phyloP scores from a whole-genome alignment of 2,797 vertebrate species.

The Sternotherus odoratus region DNA sequence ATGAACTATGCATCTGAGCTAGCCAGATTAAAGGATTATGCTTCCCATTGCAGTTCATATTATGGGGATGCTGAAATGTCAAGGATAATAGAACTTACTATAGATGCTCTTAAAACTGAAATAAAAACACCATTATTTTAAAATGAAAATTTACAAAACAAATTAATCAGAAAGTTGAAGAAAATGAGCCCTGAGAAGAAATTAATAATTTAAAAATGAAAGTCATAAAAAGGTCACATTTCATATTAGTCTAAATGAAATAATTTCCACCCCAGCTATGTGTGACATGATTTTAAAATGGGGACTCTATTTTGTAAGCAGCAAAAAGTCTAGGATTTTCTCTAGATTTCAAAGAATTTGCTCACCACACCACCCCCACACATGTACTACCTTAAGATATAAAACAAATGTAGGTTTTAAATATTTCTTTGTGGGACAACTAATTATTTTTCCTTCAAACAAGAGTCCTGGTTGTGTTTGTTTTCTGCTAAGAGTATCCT shows the following conservation, averaged over 20 bases:
- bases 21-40: constrained; percentile 66
- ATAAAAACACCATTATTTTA: constrained; percentile 20
- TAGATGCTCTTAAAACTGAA: constrained; percentile 46
- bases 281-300: not conserved
- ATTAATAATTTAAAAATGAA: constrained; percentile 14
- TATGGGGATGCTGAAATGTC: constrained; percentile 58
- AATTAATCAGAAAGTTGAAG: constrained; percentile 39
- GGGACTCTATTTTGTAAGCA: constrained; percentile 9
- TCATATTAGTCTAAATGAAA: constrained; percentile 4
- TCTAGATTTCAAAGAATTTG: constrained; percentile 2
- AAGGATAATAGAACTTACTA: constrained; percentile 60
- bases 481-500: not conserved
- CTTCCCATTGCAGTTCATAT: constrained; percentile 43
- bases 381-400: not conserved
- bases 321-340: not conserved
- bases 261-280: not conserved
- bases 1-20: constrained; percentile 48
- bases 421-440: not conserved
- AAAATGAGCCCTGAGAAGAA: constrained; percentile 47
- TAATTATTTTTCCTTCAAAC: not conserved
- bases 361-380: not conserved
- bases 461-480: not conserved
- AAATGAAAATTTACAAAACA: constrained; percentile 42
- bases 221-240: constrained; percentile 20
- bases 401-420: not conserved